Evolutionary conservation across 1,140 invertebrate species (phyloP).

Genomic region (Nasonia giraulti): DNA sequence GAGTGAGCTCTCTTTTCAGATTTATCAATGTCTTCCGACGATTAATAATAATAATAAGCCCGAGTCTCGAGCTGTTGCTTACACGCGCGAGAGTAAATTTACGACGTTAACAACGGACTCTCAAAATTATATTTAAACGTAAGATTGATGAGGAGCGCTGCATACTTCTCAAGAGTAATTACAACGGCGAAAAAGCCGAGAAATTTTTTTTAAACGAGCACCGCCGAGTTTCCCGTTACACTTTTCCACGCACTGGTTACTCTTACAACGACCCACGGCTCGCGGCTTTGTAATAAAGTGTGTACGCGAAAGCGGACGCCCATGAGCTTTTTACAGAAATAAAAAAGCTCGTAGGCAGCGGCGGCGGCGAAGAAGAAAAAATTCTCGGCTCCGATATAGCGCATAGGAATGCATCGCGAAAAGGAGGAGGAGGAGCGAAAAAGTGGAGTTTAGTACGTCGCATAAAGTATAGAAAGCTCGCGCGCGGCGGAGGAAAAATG

Average conservation of each 20-base stretch:
- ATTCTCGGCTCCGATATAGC: not conserved
- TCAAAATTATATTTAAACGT: not conserved
- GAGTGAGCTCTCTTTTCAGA: not conserved
- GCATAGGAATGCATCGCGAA: not conserved
- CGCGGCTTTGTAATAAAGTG: too few relatives aligned
- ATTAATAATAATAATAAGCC: not conserved
- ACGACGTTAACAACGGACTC: too few relatives aligned
- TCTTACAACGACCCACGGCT: not conserved
- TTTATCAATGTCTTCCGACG: not conserved
- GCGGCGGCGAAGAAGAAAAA: not conserved
- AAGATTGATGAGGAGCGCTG: not conserved
- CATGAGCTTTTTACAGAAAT: too few relatives aligned
- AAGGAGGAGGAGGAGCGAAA: not conserved
- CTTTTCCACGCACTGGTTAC: too few relatives aligned
- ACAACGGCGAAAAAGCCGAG: too few relatives aligned
- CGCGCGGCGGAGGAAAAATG: not conserved
- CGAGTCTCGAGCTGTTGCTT: not conserved
- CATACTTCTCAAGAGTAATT: too few relatives aligned
- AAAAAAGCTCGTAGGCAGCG: too few relatives aligned
- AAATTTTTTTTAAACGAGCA: too few relatives aligned
- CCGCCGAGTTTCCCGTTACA: too few relatives aligned
- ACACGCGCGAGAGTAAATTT: not conserved
- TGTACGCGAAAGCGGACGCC: too few relatives aligned
- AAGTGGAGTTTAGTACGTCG: not conserved
- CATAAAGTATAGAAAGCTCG: not conserved